phyloP scores from a whole-genome alignment of 2,113 vertebrate species.

The Amblyopsis rosae region DNA sequence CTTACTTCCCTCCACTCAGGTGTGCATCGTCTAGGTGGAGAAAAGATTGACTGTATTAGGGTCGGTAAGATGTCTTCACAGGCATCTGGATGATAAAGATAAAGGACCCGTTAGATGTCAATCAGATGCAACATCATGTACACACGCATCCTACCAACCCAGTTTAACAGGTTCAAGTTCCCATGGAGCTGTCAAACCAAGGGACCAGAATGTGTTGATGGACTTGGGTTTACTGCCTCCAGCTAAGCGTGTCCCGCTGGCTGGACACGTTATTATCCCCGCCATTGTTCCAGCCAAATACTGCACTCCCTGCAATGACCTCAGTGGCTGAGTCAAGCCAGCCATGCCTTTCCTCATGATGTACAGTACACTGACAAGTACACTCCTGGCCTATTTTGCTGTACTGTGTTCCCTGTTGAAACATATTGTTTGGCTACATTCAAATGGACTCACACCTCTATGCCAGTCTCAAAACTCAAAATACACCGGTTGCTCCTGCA shows the following conservation, averaged over 20 bases:
- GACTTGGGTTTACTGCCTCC: slow-evolving; percentile 16
- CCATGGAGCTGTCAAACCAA: slow-evolving; percentile 10
- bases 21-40: slow-evolving; percentile 45
- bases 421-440: background rate
- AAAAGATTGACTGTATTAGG: slow-evolving; percentile 40
- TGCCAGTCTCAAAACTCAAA: no score
- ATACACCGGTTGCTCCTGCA: no score
- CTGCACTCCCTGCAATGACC: slow-evolving; percentile 66
- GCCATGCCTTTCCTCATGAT: slow-evolving; percentile 31
- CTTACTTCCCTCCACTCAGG: slow-evolving; percentile 55
- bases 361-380: slow-evolving; percentile 21
- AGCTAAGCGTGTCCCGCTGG: slow-evolving; percentile 34
- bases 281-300: slow-evolving; percentile 65
- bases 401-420: slow-evolving; percentile 1
- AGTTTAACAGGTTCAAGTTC: no score
- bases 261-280: slow-evolving; percentile 56
- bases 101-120: no score
- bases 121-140: no score
- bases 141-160: no score
- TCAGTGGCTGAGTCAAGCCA: slow-evolving; percentile 26
- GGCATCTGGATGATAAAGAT: slow-evolving; percentile 31
- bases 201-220: slow-evolving; percentile 16
- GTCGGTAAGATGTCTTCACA: slow-evolving; percentile 45
- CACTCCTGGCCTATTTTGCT: slow-evolving; percentile 8
- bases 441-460: no score